These are phyloP conservation scores for Leucoraja ocellata DNA, from an alignment of 2,797 vertebrate genomes.

Conservation along the genomic window DNA sequence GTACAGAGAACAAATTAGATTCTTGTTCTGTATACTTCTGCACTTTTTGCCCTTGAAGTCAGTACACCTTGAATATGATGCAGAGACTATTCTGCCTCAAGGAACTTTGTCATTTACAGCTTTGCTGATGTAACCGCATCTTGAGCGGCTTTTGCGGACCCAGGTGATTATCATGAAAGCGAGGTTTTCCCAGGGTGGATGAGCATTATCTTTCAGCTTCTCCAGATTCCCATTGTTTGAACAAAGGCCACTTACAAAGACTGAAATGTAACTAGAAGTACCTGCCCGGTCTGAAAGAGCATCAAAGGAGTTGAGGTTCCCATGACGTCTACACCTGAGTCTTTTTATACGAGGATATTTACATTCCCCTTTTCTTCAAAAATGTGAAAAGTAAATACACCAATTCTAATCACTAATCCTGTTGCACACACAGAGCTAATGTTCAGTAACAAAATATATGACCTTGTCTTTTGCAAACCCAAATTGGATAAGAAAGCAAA, in stretches of 20 bases:
- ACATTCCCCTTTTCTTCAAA: not conserved
- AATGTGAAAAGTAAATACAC: not conserved
- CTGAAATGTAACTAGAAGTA: not conserved
- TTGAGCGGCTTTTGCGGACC: not conserved
- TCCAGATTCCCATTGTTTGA: slow-evolving; percentile 7
- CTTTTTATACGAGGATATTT: not conserved
- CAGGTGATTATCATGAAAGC: not conserved
- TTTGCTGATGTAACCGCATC: not conserved
- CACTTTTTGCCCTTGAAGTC: not conserved
- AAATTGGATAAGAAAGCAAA: not conserved
- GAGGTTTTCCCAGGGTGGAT: not conserved
- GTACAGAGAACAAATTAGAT: too few species aligned
- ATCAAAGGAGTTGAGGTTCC: not conserved
- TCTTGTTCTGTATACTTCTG: not conserved
- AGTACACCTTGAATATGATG: too few species aligned
- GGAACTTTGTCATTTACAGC: not conserved
- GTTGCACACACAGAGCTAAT: not conserved
- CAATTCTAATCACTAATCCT: not conserved
- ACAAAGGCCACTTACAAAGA: slow-evolving; percentile 5
- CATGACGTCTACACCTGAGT: not conserved
- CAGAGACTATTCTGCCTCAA: not conserved
- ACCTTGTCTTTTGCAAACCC: not conserved
- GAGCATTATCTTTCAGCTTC: slow-evolving; percentile 29
- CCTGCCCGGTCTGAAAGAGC: not conserved
- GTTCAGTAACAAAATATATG: not conserved